Conservation (phyloP, 1,140 invertebrate genomes). For the Probaryconus sp. region DNA sequence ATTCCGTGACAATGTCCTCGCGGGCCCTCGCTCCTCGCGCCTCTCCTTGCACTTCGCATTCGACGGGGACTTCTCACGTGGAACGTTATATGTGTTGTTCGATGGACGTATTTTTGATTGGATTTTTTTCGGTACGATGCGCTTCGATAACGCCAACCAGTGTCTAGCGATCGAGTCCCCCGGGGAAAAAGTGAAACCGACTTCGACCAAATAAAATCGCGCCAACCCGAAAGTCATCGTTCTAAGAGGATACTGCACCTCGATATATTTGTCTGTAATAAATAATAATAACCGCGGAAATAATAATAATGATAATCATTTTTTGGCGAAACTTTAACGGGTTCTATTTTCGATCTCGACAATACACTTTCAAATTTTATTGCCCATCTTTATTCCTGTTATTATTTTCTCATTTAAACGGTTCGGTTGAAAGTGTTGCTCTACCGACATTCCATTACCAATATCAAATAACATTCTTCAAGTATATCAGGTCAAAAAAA, state of each 20-base stretch:
- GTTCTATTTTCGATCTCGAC: conserved; percentile 7
- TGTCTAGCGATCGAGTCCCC: conserved; percentile 49
- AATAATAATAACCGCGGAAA: too few relatives aligned
- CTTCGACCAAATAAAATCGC: neutral
- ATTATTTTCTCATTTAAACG: conserved; percentile 51
- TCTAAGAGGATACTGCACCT: conserved; percentile 47
- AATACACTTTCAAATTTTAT: conserved; percentile 50
- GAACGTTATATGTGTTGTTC: conserved; percentile 49
- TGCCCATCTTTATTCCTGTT: conserved; percentile 42
- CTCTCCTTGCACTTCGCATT: conserved; percentile 5
- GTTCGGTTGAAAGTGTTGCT: conserved; percentile 37
- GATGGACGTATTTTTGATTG: conserved; percentile 57
- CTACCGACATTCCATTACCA: neutral
- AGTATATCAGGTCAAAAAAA: too few relatives aligned
- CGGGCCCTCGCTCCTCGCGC: too few relatives aligned
- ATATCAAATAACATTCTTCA: conserved; percentile 10
- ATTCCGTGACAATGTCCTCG: conserved; percentile 45
- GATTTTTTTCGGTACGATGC: conserved; percentile 58
- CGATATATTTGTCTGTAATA: conserved; percentile 44
- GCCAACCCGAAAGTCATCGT: conserved; percentile 35
- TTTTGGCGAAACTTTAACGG: conserved; percentile 49
- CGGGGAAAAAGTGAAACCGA: conserved; percentile 56
- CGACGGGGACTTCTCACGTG: conserved; percentile 40
- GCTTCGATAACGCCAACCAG: conserved; percentile 48
- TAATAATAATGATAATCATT: too few relatives aligned